Evolutionary conservation across 2,888 invertebrate genomes (phyloP).

Genomic region (Xestia xanthographa): DNA sequence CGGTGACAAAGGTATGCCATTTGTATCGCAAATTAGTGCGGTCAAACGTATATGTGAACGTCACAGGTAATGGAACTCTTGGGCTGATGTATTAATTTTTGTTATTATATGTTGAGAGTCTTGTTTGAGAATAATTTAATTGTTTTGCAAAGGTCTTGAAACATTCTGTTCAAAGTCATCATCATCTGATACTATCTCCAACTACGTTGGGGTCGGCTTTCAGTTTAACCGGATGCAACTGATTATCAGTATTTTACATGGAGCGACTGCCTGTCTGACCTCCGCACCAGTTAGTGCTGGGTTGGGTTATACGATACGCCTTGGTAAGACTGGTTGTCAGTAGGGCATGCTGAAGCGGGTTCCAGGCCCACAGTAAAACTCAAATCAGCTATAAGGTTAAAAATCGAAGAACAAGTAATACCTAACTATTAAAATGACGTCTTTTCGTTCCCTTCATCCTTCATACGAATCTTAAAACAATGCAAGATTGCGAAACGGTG

Average conservation of each 20-base stretch:
- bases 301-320: too few relatives aligned
- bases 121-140: background rate
- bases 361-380: too few relatives aligned
- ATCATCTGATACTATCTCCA: too few relatives aligned
- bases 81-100: constrained; percentile 31
- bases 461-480: constrained; percentile 40
- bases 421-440: background rate
- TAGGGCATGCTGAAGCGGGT: too few relatives aligned
- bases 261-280: too few relatives aligned
- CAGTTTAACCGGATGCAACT: too few relatives aligned
- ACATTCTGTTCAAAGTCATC: background rate
- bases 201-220: too few relatives aligned
- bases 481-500: constrained; percentile 44
- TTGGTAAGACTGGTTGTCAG: too few relatives aligned
- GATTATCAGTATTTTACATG: too few relatives aligned
- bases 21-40: constrained; percentile 75
- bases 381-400: background rate
- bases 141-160: background rate
- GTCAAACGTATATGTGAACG: constrained; percentile 62
- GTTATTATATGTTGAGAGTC: background rate
- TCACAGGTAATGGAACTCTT: constrained; percentile 52
- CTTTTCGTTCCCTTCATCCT: background rate
- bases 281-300: too few relatives aligned
- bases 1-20: constrained; percentile 72
- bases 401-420: background rate